Evolutionary conservation across 2,797 vertebrate species (phyloP).

Genomic region (Bovichtus diacanthus): DNA sequence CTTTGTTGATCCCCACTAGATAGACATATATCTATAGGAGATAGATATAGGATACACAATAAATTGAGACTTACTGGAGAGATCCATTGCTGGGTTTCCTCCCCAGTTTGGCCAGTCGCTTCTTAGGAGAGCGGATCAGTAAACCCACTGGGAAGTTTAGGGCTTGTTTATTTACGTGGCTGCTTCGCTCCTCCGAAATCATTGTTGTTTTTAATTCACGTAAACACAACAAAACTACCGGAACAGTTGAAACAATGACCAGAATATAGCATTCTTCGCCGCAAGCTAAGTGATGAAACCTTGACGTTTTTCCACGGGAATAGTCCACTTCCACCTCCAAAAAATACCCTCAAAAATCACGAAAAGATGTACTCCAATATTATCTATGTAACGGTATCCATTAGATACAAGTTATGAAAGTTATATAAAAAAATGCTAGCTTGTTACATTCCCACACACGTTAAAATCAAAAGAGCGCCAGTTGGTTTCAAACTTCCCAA

Average conservation of each 20-base stretch:
- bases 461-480: constrained; percentile 1
- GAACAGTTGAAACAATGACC: neutral
- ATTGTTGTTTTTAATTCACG: constrained; percentile 64
- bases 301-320: neutral
- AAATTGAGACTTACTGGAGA: constrained; percentile 87
- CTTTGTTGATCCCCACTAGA: no score
- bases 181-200: constrained; percentile 85
- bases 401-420: neutral
- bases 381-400: neutral
- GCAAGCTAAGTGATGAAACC: neutral
- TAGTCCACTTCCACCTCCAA: neutral
- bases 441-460: constrained; percentile 8
- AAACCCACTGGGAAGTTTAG: constrained; percentile 84
- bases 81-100: constrained; percentile 88
- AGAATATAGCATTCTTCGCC: constrained; percentile 21
- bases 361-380: neutral
- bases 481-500: constrained; percentile 10
- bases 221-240: constrained; percentile 15
- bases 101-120: constrained; percentile 81
- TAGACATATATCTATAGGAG: no score
- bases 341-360: fast-evolving
- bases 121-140: constrained; percentile 86
- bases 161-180: constrained; percentile 77
- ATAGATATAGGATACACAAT: no score
- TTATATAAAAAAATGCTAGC: neutral